phyloP scores from a whole-genome alignment of 2,797 vertebrate genomes.

The Danio albolineatus region DNA sequence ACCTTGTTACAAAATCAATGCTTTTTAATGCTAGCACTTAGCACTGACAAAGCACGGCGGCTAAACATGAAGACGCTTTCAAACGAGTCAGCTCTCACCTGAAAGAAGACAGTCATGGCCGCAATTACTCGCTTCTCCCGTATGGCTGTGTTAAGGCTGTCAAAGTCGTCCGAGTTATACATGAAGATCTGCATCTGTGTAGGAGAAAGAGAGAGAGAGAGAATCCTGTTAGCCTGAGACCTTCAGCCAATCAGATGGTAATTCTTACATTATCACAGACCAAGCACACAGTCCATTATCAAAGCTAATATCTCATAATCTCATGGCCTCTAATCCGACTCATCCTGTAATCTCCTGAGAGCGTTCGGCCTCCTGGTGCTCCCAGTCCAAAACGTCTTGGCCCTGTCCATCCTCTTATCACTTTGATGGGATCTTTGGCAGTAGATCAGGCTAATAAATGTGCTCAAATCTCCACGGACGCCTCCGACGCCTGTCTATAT shows the following conservation, averaged over 20 bases:
- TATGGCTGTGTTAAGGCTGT: conserved; percentile 91
- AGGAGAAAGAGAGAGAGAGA: conserved; percentile 43
- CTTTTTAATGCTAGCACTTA: conserved; percentile 44
- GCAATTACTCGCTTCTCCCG: conserved; percentile 90
- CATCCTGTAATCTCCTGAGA: conserved; percentile 27
- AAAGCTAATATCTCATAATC: conserved; percentile 36
- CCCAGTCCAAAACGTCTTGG: conserved; percentile 7
- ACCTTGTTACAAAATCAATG: conserved; percentile 42
- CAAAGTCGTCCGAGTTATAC: conserved; percentile 97
- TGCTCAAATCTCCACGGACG: neutral
- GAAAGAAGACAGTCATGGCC: conserved; percentile 93
- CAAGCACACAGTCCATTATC: conserved; percentile 40
- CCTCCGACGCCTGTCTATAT: conserved; percentile 14
- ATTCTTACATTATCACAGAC: conserved; percentile 23
- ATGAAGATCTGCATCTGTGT: conserved; percentile 98
- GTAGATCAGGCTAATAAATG: conserved; percentile 36
- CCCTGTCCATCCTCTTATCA: conserved; percentile 36
- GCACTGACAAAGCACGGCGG: conserved; percentile 30
- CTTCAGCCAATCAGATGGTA: conserved; percentile 22
- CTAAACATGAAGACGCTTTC: conserved; percentile 8
- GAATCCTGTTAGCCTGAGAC: neutral
- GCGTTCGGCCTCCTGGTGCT: neutral
- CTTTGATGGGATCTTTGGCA: conserved; percentile 51
- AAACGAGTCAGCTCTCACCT: conserved; percentile 79
- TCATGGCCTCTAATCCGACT: conserved; percentile 26